A percentile compares a stretch with the other conserved stretches of the same genome.
These are phyloP conservation scores for Stomatorhinus ivindoensis DNA, from an alignment of 2,113 vertebrate species.

Conservation along the genomic window DNA sequence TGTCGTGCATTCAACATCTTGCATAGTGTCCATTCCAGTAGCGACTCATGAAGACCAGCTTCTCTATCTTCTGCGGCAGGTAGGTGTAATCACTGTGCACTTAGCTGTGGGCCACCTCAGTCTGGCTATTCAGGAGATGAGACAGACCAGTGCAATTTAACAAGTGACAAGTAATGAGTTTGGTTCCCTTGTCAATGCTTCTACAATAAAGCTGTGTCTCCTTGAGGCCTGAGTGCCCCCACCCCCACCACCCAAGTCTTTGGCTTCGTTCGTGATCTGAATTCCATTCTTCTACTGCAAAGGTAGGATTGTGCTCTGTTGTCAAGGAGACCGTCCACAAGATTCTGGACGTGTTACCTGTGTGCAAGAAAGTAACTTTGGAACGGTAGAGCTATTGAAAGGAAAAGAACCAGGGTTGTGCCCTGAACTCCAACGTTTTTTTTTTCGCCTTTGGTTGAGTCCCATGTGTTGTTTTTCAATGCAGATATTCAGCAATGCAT, in stretches of 20 bases:
- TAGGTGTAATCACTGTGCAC: background rate
- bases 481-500: background rate
- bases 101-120: background rate
- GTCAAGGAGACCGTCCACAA: background rate
- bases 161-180: slow-evolving; percentile 2
- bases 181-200: background rate
- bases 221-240: background rate
- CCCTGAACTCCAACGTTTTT: background rate
- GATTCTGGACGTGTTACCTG: background rate
- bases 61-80: background rate
- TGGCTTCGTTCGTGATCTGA: slow-evolving; percentile 2
- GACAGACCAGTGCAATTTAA: background rate
- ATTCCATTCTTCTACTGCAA: background rate
- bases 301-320: slow-evolving; percentile 13
- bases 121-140: background rate
- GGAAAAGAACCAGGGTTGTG: background rate
- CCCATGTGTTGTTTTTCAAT: background rate
- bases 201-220: background rate
- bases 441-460: background rate
- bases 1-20: background rate
- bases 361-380: background rate
- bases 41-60: background rate
- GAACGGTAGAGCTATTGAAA: background rate
- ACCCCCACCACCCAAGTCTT: background rate
- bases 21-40: background rate